Conservation (phyloP, 2,113 vertebrate species). For the Hippocampus comes region DNA sequence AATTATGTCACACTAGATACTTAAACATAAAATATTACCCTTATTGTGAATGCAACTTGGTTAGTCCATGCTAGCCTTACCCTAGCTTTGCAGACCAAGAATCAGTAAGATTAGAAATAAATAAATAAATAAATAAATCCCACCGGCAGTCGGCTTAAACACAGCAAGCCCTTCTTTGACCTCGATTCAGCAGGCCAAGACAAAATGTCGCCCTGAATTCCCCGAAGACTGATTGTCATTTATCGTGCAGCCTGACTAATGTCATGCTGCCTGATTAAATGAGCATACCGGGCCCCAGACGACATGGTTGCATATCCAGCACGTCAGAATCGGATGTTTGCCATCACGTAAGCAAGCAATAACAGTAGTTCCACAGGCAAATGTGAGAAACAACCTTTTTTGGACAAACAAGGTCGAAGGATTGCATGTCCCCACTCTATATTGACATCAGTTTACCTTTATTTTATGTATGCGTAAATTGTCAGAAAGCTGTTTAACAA, state of each 20-base stretch:
- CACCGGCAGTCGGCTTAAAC: background rate
- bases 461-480: too few relatives aligned
- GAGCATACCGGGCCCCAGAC: constrained; percentile 1
- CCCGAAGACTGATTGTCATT: constrained; percentile 3
- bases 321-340: background rate
- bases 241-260: constrained; percentile 1
- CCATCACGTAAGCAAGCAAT: background rate
- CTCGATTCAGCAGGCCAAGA: background rate
- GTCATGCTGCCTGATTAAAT: constrained; percentile 5
- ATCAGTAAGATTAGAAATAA: background rate
- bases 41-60: background rate
- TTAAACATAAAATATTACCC: background rate
- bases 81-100: background rate
- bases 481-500: too few relatives aligned
- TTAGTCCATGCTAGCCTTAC: background rate
- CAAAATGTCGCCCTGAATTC: constrained; percentile 8
- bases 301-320: background rate
- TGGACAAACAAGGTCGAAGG: background rate
- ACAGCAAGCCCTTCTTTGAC: background rate
- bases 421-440: background rate
- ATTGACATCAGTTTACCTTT: too few relatives aligned
- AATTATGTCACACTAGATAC: background rate
- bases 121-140: background rate
- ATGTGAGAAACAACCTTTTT: background rate
- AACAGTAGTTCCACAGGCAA: background rate